These are phyloP conservation scores for Cossypha polioptera DNA, from an alignment of 2,797 vertebrate species.

Conservation along the genomic window DNA sequence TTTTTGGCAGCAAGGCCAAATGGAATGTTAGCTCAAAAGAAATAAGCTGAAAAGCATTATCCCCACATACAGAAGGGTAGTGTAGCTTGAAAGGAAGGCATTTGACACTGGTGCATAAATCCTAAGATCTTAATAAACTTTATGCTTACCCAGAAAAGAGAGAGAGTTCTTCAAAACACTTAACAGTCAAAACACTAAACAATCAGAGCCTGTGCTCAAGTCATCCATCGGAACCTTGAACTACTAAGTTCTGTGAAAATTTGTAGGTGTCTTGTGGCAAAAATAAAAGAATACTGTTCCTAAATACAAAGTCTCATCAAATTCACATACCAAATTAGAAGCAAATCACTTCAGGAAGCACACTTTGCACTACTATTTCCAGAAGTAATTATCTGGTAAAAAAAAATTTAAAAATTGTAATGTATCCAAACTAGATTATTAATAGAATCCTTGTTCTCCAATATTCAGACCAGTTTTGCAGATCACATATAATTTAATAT, in stretches of 20 bases:
- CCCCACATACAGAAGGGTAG: neutral
- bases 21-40: neutral
- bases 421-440: neutral
- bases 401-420: neutral
- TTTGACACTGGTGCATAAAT: neutral
- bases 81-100: neutral
- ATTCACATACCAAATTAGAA: neutral
- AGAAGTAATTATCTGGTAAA: neutral
- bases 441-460: neutral
- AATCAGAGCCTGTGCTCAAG: neutral
- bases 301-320: neutral
- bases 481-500: neutral
- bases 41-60: neutral
- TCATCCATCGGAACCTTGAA: neutral
- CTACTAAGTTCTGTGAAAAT: neutral
- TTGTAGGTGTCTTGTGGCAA: neutral
- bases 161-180: neutral
- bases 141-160: neutral
- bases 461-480: neutral
- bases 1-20: neutral
- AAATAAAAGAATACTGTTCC: neutral
- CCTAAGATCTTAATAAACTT: neutral
- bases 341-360: neutral
- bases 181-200: neutral
- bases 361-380: neutral